These are phyloP conservation scores for Melopsittacus undulatus DNA, from an alignment of 2,797 vertebrate genomes.

Conservation along the genomic window DNA sequence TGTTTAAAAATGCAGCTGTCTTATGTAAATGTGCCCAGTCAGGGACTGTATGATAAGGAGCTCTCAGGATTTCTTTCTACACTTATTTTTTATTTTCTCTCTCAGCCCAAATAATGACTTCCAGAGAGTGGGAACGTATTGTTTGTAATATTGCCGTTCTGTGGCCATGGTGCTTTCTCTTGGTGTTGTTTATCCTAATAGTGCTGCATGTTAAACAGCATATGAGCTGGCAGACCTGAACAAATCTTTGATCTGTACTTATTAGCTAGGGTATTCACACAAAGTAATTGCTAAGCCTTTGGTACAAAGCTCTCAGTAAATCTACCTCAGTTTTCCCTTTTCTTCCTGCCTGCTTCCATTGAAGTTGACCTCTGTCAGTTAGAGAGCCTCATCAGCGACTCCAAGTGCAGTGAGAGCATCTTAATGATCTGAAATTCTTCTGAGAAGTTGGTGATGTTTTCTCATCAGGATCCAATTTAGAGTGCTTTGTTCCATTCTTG, in stretches of 20 bases:
- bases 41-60: background rate
- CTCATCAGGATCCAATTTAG: conserved; percentile 95
- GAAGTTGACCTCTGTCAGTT: conserved; percentile 85
- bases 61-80: background rate
- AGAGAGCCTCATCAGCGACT: conserved; percentile 84
- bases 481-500: conserved; percentile 89
- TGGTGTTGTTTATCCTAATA: conserved; percentile 76
- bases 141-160: conserved; percentile 52
- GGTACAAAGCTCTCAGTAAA: conserved; percentile 77
- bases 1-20: background rate
- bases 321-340: conserved; percentile 82
- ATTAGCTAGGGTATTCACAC: conserved; percentile 80
- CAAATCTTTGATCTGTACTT: conserved; percentile 82
- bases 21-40: background rate
- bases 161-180: conserved; percentile 53
- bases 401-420: conserved; percentile 80
- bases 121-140: background rate
- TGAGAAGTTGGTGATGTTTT: conserved; percentile 89
- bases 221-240: conserved; percentile 73
- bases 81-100: background rate
- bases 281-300: conserved; percentile 78
- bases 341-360: conserved; percentile 77
- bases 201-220: conserved; percentile 75
- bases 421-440: conserved; percentile 90
- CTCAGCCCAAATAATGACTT: conserved; percentile 21